Evolutionary conservation across 2,888 invertebrate species (phyloP), one percentile per base, ranked within the genome.

Genomic region (Drosophila koepferae): DNA sequence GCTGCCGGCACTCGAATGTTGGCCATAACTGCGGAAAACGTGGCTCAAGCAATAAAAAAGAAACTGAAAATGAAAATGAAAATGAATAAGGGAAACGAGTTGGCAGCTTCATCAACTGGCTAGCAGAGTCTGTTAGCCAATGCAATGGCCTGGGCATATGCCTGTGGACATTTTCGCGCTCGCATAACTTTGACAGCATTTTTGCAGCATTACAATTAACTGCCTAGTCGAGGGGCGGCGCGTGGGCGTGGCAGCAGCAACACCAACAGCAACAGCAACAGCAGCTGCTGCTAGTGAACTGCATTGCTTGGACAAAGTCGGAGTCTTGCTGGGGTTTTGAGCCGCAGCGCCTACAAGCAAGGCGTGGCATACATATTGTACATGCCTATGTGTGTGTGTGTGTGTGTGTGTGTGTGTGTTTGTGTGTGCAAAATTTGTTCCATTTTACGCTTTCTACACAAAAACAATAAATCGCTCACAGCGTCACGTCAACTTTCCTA

Each of bases 401-500:
- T 31, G 31, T 49, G 6, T 49, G 23, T 71, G 59, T 36, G 54
- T 36, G 58, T 53, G 43, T 60, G 67, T 66, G 48, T 72, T 66
- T 66, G 66, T 70, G 31, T 72, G 67, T 61, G 72, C 56, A 60
- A 86, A 89, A 89, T 86, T 86, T 85, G 89, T 85, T 85, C 85
- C 85, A 85, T 89, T 89, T 85, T 89, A 86, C 87, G 85, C 85
- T 89, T 80, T 89, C 70, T 87, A 89, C 87, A 89, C 85, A 89
- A 85, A 89, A 89, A 89, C 85, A 85, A 85, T 85, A 85, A 85
- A 89, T 89, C 85, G 85, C 89, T 85, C 85, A 87, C 87, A 85
- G 85, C 89, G 87, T 84, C 87, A 80, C 89, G 87, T 85, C 85
- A 85, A 85, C 87, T 89, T 85, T 82, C 69, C 89, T 87, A 87